These are phyloP conservation scores for Drosophila suzukii DNA, from an alignment of 1,140 invertebrate genomes.

Conservation along the genomic window DNA sequence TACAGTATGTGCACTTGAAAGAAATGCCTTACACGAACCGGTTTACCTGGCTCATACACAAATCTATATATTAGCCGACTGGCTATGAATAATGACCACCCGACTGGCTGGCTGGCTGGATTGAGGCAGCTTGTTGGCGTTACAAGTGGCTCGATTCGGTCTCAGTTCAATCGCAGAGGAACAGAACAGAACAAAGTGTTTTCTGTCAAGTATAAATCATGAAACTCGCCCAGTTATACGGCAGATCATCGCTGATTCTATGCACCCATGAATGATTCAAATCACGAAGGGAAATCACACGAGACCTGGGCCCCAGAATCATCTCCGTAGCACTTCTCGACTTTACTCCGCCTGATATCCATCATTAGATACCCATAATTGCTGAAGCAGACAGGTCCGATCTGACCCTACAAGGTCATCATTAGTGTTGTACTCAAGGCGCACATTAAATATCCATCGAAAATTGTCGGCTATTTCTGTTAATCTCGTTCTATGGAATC, in stretches of 20 bases:
- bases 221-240: constrained; percentile 35
- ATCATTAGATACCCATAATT: constrained; percentile 35
- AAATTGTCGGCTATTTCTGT: constrained; percentile 32
- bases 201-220: constrained; percentile 48
- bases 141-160: constrained; percentile 32
- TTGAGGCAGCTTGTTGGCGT: constrained; percentile 19
- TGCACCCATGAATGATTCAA: constrained; percentile 28
- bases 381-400: constrained; percentile 9
- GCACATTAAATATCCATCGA: constrained; percentile 45
- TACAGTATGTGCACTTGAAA: constrained; percentile 70
- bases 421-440: constrained; percentile 40
- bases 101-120: constrained; percentile 10
- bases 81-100: constrained; percentile 38
- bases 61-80: constrained; percentile 38
- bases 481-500: constrained; percentile 40
- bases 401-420: constrained; percentile 42
- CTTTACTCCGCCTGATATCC: constrained; percentile 10
- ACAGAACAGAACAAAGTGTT: constrained; percentile 23
- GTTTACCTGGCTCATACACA: constrained; percentile 29
- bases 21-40: constrained; percentile 68
- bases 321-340: constrained; percentile 21
- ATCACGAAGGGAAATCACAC: constrained; percentile 16
- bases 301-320: constrained; percentile 1
- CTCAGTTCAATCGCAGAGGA: constrained; percentile 3
- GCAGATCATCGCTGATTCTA: constrained; percentile 20